Base-by-base conservation (phyloP, 2,113 vertebrate genomes). In the Gobiocypris rarus region DNA sequence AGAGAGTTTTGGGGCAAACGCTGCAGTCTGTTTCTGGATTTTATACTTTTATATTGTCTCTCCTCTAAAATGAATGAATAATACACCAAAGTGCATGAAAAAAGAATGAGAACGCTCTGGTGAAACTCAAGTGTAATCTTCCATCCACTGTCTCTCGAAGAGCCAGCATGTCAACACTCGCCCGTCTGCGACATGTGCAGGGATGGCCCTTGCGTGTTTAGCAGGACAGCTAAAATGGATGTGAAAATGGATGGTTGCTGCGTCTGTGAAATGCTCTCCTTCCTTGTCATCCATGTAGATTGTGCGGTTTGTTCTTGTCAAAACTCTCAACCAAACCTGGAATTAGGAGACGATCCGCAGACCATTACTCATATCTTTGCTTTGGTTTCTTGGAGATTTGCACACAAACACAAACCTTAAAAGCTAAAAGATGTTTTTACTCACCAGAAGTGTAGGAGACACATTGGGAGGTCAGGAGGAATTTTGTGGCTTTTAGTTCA, bases 21-120 rank as follows among this genome's bases (percentile, higher is more conserved):
- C 19, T 24, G 43, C 7, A 58, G 28, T 48, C 52, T 24, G 3
- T n/a, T 82, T 81, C 48, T 13, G 28, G 34, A 77, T 52, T 82
- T 82, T 26, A 67, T 52, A 58, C 48, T 52, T 58, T 78, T 22
- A 70, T 69, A 70, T 81, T 70, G 79, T 70, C 43, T 81, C 79
- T 70, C 26, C 48, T 65, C 65, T 34, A 19, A 63, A 50, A 73
- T 10, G 31, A 52, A 50, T 83, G 54, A 59, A 86, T 78, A 71
- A 86, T 56, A 45, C 17, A 83, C 45, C 0, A 0, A n/a, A 41
- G 10, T 1, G 17, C 79, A 70, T 54, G 19, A 69, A 81, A 80
- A 34, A 50, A 24, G 13, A 24, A 67, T 81, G 43, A 50, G 41
- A 52, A 28, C 31, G 34, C 13, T 78, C 54, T 59, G 50, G 78